A percentile compares a stretch with the other conserved stretches of the same genome.
Conservation (phyloP, 2,888 invertebrate species). For the Cephus spinipes region DNA sequence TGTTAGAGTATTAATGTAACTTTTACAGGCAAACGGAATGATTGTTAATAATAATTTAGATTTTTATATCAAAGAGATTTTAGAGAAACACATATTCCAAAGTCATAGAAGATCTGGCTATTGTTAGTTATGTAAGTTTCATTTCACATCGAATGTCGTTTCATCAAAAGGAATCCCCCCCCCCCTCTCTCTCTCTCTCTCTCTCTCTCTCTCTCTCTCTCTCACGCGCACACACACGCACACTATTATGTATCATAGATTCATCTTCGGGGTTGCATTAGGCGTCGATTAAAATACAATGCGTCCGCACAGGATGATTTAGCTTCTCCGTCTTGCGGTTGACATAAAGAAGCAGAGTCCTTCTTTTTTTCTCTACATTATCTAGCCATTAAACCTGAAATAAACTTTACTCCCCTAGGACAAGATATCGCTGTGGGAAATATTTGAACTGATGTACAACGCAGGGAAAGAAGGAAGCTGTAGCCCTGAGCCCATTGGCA, state of each 20-base stretch:
- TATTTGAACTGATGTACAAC: background rate
- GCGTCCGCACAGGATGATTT: background rate
- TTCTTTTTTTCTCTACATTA: conserved; percentile 5
- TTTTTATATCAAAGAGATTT: conserved; percentile 37
- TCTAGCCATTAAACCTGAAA: conserved; percentile 23
- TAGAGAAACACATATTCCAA: conserved; percentile 27
- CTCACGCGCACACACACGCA: too few relatives aligned
- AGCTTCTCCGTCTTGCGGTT: background rate
- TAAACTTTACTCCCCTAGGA: conserved; percentile 13
- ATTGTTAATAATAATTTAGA: conserved; percentile 39
- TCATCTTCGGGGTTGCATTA: background rate
- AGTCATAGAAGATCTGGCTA: conserved; percentile 22
- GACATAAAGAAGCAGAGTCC: background rate
- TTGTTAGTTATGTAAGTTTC: conserved; percentile 30
- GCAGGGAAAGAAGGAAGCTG: background rate
- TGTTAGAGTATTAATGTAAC: conserved; percentile 28
- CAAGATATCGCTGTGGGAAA: background rate
- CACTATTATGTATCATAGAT: background rate
- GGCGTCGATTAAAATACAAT: background rate
- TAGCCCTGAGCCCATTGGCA: background rate
- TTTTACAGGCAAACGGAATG: conserved; percentile 46
- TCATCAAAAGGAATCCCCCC: background rate
- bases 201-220: too few relatives aligned
- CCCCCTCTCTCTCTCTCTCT: too few relatives aligned
- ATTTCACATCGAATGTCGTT: background rate